A percentile compares a stretch with the other conserved stretches of the same genome.
These are phyloP conservation scores for Thamnophis elegans DNA, from an alignment of 2,797 vertebrate species.

Conservation along the genomic window DNA sequence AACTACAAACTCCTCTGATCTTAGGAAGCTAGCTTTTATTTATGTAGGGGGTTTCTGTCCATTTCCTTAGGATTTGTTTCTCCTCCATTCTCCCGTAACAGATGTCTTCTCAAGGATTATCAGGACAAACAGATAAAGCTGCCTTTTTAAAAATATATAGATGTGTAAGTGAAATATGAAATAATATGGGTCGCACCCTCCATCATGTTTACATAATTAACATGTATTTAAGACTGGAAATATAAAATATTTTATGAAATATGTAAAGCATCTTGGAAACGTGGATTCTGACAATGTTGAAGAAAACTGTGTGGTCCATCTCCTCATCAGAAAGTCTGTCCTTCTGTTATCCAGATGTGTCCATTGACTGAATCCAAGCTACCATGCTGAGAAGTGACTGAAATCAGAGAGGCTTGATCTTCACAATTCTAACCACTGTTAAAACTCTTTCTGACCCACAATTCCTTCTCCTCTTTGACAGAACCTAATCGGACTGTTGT, in stretches of 20 bases:
- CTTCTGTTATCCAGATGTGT: slow-evolving; percentile 85
- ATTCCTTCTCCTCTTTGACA: slow-evolving; percentile 78
- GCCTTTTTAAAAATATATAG: slow-evolving; percentile 27
- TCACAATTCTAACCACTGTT: slow-evolving; percentile 82
- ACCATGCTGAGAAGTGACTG: slow-evolving; percentile 94
- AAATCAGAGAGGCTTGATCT: slow-evolving; percentile 99
- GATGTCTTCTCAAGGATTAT: slow-evolving; percentile 46
- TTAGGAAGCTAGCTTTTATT: slow-evolving; percentile 10
- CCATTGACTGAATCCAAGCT: slow-evolving; percentile 76
- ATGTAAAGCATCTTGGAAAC: neutral
- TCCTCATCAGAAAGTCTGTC: slow-evolving; percentile 63
- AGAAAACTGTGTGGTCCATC: slow-evolving; percentile 46
- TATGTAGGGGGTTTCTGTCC: slow-evolving; percentile 8
- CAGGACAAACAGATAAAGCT: slow-evolving; percentile 14
- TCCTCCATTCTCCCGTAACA: slow-evolving; percentile 24
- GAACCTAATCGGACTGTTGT: slow-evolving; percentile 72
- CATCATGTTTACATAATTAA: slow-evolving; percentile 36
- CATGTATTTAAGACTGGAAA: slow-evolving; percentile 25
- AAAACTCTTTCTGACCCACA: slow-evolving; percentile 75
- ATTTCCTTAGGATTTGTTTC: neutral
- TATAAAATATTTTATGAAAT: neutral
- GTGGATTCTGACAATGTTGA: neutral
- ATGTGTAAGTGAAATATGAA: slow-evolving; percentile 5
- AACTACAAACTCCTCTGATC: slow-evolving; percentile 66
- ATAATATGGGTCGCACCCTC: slow-evolving; percentile 36